These are phyloP conservation scores for Euproctis similis DNA, from an alignment of 2,888 invertebrate genomes.

Conservation along the genomic window DNA sequence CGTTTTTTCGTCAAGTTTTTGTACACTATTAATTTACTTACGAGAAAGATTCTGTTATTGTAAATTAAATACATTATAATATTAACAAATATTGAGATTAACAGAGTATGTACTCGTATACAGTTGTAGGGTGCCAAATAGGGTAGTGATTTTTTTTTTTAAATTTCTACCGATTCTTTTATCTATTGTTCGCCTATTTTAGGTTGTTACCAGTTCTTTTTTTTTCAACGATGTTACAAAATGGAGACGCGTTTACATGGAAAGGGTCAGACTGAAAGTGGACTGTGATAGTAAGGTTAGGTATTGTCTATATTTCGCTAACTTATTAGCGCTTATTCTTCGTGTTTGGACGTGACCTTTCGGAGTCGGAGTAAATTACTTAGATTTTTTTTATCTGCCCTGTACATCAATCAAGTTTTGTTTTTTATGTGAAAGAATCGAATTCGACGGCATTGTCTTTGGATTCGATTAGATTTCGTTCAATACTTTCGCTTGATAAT, in stretches of 20 bases:
- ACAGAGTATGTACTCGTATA: conserved; percentile 42
- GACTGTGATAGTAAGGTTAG: conserved; percentile 75
- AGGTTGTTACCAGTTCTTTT: conserved; percentile 67
- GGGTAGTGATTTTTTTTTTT: conserved; percentile 55
- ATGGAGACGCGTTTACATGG: conserved; percentile 68
- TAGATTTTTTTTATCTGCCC: too few species aligned
- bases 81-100: conserved; percentile 31
- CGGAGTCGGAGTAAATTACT: conserved; percentile 43
- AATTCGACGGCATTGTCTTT: too few species aligned
- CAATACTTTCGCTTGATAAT: too few species aligned
- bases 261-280: conserved; percentile 75
- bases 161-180: conserved; percentile 58
- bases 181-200: conserved; percentile 62
- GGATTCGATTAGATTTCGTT: too few species aligned
- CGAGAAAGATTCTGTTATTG: conserved; percentile 39
- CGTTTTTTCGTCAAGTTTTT: conserved; percentile 67
- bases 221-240: conserved; percentile 61
- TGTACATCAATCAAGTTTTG: too few species aligned
- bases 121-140: conserved; percentile 73
- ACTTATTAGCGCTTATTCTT: conserved; percentile 66
- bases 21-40: conserved; percentile 37
- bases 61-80: conserved; percentile 35
- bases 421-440: too few species aligned
- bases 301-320: conserved; percentile 66
- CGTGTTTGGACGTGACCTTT: conserved; percentile 42